These are phyloP conservation scores for Scaptodrosophila latifasciaeformis DNA, from an alignment of 2,888 invertebrate genomes.

Conservation along the genomic window DNA sequence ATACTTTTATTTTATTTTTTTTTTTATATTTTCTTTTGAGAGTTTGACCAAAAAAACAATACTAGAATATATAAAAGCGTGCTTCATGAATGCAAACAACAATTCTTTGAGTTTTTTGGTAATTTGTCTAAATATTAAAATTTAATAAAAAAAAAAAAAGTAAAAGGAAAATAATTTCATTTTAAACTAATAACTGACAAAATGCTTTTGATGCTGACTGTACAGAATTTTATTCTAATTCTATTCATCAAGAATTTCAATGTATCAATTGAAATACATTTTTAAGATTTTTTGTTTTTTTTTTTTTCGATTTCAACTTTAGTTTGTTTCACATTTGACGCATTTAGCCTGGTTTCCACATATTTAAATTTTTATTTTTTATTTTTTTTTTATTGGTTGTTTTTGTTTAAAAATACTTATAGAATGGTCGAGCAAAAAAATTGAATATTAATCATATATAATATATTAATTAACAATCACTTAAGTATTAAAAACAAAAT, in stretches of 20 bases:
- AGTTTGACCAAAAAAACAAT: constrained; percentile 26
- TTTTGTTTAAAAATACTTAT: constrained; percentile 39
- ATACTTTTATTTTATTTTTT: constrained; percentile 41
- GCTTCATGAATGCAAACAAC: constrained; percentile 62
- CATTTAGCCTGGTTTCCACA: too few relatives aligned
- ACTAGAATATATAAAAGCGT: constrained; percentile 54
- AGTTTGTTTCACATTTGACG: constrained; percentile 36
- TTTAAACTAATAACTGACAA: constrained; percentile 75
- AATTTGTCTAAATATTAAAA: constrained; percentile 23
- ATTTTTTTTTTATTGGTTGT: constrained; percentile 28
- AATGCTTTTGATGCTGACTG: constrained; percentile 76
- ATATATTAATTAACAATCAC: constrained; percentile 59
- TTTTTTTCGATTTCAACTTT: constrained; percentile 25
- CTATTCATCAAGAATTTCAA: constrained; percentile 22
- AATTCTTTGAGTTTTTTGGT: constrained; percentile 32
- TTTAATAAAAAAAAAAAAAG: constrained; percentile 21
- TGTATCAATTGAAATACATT: constrained; percentile 10
- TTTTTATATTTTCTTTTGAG: constrained; percentile 31
- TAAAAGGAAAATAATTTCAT: constrained; percentile 22
- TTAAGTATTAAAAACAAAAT: constrained; percentile 54
- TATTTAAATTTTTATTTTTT: neutral
- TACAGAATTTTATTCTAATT: constrained; percentile 44
- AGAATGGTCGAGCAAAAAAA: constrained; percentile 27
- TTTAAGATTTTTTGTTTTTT: constrained; percentile 14
- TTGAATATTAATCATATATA: constrained; percentile 50